Evolutionary conservation across 2,888 invertebrate species (phyloP), one percentile per base, ranked within the genome.

Genomic region (Griposia aprilina): DNA sequence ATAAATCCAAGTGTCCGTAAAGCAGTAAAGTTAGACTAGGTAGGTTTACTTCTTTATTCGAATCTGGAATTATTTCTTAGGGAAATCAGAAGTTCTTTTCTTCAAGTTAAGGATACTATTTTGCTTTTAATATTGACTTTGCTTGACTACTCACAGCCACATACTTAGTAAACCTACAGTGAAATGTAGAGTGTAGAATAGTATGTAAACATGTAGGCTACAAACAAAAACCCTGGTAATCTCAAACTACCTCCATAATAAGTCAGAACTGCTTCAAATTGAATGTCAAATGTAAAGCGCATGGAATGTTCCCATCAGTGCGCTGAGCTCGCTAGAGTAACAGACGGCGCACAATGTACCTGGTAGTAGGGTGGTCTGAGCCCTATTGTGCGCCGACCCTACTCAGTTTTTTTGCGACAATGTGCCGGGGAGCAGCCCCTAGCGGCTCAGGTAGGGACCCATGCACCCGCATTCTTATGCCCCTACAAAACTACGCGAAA

Each of bases 391-490:
- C 90, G 90, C 89, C 93, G 95, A 95, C 96, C 96, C 96, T 96
- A 93, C 93, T 93, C 93, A 90, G 91, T 96, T 96, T 96, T 96
- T 57, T 96, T 96, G 90, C 89, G 89, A 94, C 95, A 94, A 94
- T 94, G 91, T 93, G 93, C 92, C 92, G 92, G 93, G 93, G 92
- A 91, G 92, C 93, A 92, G 93, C 94, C 95, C 95, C 92, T 92
- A 90, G 91, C 92, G 87, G 90, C 90, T 93, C 96, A 96, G 96
- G 96, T 96, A 96, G 94, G 94, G 94, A 92, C 90, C 90, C 88
- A 85, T 89, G 87, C 91, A 86, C 90, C 93, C 92, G 90, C 91
- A 93, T 94, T 95, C 93, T 93, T 93, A 86, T 45, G 66, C 68
- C 66, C 68, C 63, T 36, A 69, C 68, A 87, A 81, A 85, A 80